Conservation (phyloP, 2,888 invertebrate species). For the Biston betularia region DNA sequence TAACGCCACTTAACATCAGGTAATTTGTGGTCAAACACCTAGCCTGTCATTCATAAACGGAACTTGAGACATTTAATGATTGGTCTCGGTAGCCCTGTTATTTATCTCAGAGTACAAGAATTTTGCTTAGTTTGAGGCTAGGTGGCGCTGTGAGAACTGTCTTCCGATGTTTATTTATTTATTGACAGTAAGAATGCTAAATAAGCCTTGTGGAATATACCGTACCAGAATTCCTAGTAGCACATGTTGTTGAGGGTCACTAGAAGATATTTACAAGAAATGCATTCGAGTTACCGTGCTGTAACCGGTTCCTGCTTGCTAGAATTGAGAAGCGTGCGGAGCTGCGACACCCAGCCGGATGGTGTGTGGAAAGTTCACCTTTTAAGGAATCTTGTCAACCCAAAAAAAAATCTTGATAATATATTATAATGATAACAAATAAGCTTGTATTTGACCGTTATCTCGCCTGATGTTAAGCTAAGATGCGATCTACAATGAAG, state of each 20-base stretch:
- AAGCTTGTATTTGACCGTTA: no score
- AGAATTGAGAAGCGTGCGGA: conserved; percentile 28
- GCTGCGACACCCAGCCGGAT: conserved; percentile 23
- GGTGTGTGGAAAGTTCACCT: conserved; percentile 57
- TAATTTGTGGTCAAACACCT: no score
- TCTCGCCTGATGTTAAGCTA: no score
- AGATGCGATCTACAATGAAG: no score
- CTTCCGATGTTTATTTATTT: background rate
- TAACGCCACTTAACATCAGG: no score
- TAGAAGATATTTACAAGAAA: conserved; percentile 32
- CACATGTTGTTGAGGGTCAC: conserved; percentile 9
- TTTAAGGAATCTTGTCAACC: conserved; percentile 56
- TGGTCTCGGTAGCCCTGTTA: no score
- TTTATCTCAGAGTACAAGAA: no score
- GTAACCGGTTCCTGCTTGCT: conserved; percentile 30
- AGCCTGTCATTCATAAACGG: no score
- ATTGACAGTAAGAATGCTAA: conserved; percentile 4
- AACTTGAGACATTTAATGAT: no score
- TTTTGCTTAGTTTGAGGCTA: no score
- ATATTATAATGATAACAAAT: no score
- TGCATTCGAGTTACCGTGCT: conserved; percentile 16
- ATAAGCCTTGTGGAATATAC: conserved; percentile 13
- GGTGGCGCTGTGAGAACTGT: background rate
- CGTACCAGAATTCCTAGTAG: conserved; percentile 17
- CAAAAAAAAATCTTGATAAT: conserved; percentile 22